Conservation (phyloP, 2,888 invertebrate species). For the Drosophila anomalata region DNA sequence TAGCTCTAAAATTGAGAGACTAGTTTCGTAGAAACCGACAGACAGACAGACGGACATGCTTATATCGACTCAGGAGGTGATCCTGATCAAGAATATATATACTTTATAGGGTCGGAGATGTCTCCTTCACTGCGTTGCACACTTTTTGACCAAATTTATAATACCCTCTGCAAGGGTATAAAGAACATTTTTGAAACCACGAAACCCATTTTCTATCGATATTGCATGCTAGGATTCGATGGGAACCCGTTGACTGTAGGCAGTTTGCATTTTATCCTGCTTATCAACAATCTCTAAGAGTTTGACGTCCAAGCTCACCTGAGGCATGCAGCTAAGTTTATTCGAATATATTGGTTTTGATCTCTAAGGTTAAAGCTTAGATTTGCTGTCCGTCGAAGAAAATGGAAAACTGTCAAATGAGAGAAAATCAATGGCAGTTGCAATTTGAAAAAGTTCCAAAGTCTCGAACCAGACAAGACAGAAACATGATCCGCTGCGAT, state of each 20-base stretch:
- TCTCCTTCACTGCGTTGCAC: too few relatives aligned
- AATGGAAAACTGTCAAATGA: constrained; percentile 48
- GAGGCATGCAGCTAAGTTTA: neutral
- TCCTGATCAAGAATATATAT: too few relatives aligned
- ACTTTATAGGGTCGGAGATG: too few relatives aligned
- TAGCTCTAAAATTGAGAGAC: too few relatives aligned
- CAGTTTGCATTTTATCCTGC: neutral
- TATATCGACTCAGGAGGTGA: too few relatives aligned
- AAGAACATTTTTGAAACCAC: too few relatives aligned
- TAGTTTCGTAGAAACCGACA: too few relatives aligned
- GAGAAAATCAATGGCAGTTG: constrained; percentile 73
- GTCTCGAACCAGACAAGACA: constrained; percentile 7
- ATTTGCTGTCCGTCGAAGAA: constrained; percentile 33
- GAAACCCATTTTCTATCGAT: too few relatives aligned
- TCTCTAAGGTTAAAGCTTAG: constrained; percentile 57
- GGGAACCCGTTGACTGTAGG: neutral
- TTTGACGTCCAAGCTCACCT: neutral
- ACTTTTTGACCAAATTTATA: too few relatives aligned
- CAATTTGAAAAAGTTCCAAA: constrained; percentile 67
- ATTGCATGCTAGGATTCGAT: too few relatives aligned
- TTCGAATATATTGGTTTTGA: constrained; percentile 48
- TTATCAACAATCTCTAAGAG: neutral
- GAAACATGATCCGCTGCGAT: constrained; percentile 58
- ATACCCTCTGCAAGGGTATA: too few relatives aligned
- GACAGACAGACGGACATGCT: too few relatives aligned